Conservation (phyloP, 1,140 invertebrate species). For the Nebria ingens region DNA sequence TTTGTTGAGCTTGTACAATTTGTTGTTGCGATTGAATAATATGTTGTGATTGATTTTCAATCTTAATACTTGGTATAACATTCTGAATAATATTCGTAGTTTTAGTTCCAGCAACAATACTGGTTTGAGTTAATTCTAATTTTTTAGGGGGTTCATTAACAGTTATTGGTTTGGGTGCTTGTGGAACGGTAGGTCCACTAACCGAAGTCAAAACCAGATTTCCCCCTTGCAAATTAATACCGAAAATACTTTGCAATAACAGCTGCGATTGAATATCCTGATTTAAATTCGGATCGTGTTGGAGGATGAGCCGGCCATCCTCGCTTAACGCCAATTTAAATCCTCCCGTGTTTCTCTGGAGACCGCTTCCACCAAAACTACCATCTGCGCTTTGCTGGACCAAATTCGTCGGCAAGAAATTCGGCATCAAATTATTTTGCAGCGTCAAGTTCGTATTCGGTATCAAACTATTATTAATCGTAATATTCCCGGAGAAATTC, state of each 20-base stretch:
- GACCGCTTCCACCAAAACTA: background rate
- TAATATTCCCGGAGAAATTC: slow-evolving; percentile 31
- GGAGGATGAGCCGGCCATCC: slow-evolving; percentile 31
- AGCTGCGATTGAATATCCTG: slow-evolving; percentile 33
- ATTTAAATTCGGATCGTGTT: slow-evolving; percentile 31
- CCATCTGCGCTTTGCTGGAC: background rate
- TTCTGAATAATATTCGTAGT: slow-evolving; percentile 8
- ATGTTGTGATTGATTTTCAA: background rate
- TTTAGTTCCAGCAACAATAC: too few species aligned
- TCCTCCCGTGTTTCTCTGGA: slow-evolving; percentile 26
- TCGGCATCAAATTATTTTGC: background rate
- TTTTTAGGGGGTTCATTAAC: background rate
- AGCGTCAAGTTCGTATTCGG: slow-evolving; percentile 11
- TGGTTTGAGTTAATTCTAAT: background rate
- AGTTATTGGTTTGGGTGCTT: background rate
- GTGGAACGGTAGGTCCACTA: background rate
- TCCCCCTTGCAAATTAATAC: slow-evolving; percentile 23
- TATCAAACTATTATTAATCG: slow-evolving; percentile 33
- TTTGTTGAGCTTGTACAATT: slow-evolving; percentile 32
- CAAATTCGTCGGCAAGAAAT: background rate
- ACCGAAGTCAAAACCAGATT: slow-evolving; percentile 20
- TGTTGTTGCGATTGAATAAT: slow-evolving; percentile 32
- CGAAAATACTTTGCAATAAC: slow-evolving; percentile 31
- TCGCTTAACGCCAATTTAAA: slow-evolving; percentile 32
- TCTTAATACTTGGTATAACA: slow-evolving; percentile 1